A percentile compares a stretch with the other conserved stretches of the same genome.
Evolutionary conservation across 2,797 vertebrate species (phyloP).

Genomic region (Peromyscus attwateri): DNA sequence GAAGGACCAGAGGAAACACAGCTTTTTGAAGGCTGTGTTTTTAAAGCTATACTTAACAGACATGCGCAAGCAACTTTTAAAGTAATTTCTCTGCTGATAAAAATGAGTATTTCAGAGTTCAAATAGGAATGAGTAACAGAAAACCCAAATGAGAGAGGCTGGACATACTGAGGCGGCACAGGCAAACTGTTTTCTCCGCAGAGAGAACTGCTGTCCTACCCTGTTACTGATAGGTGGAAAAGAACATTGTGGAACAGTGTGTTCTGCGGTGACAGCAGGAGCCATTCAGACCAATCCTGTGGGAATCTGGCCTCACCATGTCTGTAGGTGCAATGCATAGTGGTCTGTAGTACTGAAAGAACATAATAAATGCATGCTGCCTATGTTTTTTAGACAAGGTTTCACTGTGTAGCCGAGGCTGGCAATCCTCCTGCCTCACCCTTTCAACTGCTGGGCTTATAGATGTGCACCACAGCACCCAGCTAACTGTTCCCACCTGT

Average conservation of each 20-base stretch:
- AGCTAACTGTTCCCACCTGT: not conserved
- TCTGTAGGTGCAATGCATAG: not conserved
- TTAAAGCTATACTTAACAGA: not conserved
- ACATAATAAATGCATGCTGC: not conserved
- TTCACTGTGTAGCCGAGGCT: not conserved
- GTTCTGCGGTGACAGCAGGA: not conserved
- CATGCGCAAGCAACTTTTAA: constrained; percentile 4
- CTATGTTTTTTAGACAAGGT: not conserved
- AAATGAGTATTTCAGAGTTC: constrained; percentile 41
- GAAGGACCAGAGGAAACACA: not conserved
- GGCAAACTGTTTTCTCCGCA: not conserved
- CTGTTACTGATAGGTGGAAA: not conserved
- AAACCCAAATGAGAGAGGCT: constrained; percentile 26
- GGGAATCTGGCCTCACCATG: not conserved
- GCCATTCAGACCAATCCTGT: not conserved
- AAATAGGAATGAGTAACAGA: not conserved
- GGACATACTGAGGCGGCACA: not conserved
- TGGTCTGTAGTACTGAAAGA: not conserved
- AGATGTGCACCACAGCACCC: not conserved
- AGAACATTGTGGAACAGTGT: not conserved
- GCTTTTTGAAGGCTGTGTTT: not conserved
- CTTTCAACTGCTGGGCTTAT: not conserved
- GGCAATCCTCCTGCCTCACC: not conserved
- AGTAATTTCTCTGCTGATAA: not conserved
- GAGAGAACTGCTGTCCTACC: not conserved